Conservation (phyloP, 2,888 invertebrate species). For the Drosophila mimica region DNA sequence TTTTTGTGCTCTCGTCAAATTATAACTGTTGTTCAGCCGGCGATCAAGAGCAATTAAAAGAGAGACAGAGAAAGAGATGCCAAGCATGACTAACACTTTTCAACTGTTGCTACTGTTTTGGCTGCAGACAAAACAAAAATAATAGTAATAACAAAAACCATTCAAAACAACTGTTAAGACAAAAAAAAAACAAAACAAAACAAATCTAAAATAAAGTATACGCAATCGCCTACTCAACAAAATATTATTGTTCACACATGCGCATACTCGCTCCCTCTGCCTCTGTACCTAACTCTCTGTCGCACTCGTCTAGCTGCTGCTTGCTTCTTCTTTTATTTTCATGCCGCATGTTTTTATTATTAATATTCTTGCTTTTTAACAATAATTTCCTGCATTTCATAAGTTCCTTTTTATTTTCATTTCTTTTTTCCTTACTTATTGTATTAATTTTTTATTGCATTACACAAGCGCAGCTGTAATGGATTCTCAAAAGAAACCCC, state of each 20-base stretch:
- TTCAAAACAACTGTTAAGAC: slow-evolving; percentile 36
- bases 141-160: slow-evolving; percentile 31
- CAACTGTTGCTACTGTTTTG: slow-evolving; percentile 37
- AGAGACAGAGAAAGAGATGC: slow-evolving; percentile 16
- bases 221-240: slow-evolving; percentile 23
- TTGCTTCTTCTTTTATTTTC: slow-evolving; percentile 15
- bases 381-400: slow-evolving; percentile 29
- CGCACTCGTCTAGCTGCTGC: slow-evolving; percentile 8
- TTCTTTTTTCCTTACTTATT: slow-evolving; percentile 36
- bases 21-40: slow-evolving; percentile 76
- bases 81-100: slow-evolving; percentile 64
- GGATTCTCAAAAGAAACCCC: slow-evolving; percentile 10
- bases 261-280: slow-evolving; percentile 1
- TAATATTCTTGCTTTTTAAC: slow-evolving; percentile 5
- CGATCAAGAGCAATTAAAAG: slow-evolving; percentile 70
- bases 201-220: slow-evolving; percentile 39
- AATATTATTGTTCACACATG: background rate
- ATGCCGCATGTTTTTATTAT: slow-evolving; percentile 15
- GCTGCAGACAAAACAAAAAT: slow-evolving; percentile 1
- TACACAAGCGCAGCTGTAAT: slow-evolving; percentile 30
- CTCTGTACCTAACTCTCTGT: background rate
- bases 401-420: slow-evolving; percentile 26
- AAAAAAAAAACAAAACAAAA: slow-evolving; percentile 5
- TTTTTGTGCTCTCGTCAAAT: slow-evolving; percentile 58
- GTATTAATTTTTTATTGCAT: slow-evolving; percentile 10